Conservation (phyloP, 53 echinoderm and acorn worm genomes). For the Actinopyga echinites region DNA sequence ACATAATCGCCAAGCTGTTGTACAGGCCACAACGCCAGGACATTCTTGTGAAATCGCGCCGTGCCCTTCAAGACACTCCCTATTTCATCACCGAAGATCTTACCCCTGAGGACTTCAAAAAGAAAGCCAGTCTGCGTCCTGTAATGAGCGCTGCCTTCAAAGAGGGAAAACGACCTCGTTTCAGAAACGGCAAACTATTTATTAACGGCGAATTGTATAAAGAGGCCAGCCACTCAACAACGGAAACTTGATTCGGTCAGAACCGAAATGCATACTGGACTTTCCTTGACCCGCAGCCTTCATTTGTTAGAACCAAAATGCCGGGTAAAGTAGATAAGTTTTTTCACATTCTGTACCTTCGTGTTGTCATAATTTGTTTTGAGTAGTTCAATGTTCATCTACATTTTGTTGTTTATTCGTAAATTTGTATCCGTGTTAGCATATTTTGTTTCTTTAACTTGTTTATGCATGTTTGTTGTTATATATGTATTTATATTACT, state of each 20-base stretch:
- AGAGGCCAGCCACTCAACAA: neutral
- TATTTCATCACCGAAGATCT: neutral
- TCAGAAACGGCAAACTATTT: neutral
- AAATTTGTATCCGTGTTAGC: too few species aligned
- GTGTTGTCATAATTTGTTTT: too few species aligned
- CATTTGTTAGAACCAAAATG: too few species aligned
- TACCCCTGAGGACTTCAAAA: neutral
- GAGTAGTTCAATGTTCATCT: too few species aligned
- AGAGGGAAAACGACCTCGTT: neutral
- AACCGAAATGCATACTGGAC: too few species aligned
- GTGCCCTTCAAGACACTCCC: neutral
- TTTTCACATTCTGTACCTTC: too few species aligned
- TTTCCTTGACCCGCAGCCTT: too few species aligned
- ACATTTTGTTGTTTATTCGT: too few species aligned
- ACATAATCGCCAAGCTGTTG: neutral
- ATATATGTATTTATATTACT: neutral
- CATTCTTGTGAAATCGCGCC: neutral
- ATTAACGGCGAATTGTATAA: neutral
- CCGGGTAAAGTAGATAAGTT: too few species aligned
- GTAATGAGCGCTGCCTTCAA: neutral
- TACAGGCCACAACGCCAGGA: neutral
- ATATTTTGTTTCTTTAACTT: neutral
- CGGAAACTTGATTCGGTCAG: too few species aligned
- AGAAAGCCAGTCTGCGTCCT: neutral
- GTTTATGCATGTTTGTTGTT: neutral